Conservation (phyloP, 2,797 vertebrate genomes). For the Ataeniobius toweri region DNA sequence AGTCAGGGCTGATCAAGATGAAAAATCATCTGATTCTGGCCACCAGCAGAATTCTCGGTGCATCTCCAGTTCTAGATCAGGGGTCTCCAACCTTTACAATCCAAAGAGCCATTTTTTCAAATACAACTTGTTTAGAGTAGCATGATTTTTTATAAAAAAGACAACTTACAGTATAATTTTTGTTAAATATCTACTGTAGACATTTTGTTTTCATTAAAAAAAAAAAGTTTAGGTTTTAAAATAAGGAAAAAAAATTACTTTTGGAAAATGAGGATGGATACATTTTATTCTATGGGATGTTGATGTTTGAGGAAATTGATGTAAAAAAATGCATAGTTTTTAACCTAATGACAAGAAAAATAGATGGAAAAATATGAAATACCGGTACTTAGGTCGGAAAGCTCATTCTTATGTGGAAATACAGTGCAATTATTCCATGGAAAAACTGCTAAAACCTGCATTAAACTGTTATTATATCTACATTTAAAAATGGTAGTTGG, state of each 20-base stretch:
- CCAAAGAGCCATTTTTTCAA: background rate
- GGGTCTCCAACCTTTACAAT: background rate
- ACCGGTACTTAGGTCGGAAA: background rate
- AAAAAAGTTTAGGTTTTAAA: background rate
- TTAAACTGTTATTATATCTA: background rate
- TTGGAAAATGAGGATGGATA: background rate
- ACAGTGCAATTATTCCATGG: background rate
- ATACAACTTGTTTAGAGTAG: background rate
- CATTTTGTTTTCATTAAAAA: background rate
- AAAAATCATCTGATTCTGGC: background rate
- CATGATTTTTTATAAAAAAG: background rate
- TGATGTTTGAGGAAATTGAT: background rate
- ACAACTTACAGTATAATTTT: background rate
- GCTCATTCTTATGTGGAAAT: background rate
- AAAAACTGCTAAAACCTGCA: background rate
- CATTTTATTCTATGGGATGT: background rate
- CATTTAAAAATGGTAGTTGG: background rate
- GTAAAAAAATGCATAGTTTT: background rate
- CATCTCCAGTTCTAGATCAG: constrained; percentile 5
- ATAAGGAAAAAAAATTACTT: background rate
- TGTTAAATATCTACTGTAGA: background rate
- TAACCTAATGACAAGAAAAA: background rate
- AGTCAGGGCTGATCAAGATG: background rate
- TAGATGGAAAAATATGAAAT: background rate
- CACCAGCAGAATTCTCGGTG: background rate